Percentiles rank a stretch among this genome's conserved stretches.
These are phyloP conservation scores for Myanophis thanlyinensis DNA, from an alignment of 2,113 vertebrate genomes.

Conservation along the genomic window DNA sequence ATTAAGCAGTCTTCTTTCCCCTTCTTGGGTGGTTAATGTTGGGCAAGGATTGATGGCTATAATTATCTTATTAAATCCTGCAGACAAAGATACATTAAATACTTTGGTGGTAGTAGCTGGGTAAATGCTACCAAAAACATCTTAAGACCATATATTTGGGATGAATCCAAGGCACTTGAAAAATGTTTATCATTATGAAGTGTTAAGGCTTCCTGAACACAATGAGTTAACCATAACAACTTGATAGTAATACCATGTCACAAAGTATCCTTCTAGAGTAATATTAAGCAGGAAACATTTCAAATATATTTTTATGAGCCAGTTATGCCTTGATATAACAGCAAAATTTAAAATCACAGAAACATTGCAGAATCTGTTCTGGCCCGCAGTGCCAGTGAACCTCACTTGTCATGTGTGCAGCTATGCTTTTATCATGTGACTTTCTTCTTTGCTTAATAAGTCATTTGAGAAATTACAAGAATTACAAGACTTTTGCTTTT, in stretches of 20 bases:
- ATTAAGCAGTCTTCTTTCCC: not conserved
- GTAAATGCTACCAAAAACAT: constrained; percentile 13
- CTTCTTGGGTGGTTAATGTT: constrained; percentile 31
- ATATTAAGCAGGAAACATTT: not conserved
- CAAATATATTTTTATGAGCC: not conserved
- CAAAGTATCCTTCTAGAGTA: constrained; percentile 32
- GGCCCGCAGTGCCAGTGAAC: not conserved
- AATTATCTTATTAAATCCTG: constrained; percentile 23
- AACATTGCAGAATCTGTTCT: not conserved
- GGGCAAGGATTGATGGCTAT: not conserved
- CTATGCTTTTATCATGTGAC: not conserved
- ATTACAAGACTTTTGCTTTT: not conserved
- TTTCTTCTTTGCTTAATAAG: not conserved
- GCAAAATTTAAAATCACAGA: not conserved
- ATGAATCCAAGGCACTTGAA: constrained; percentile 11
- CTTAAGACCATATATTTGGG: constrained; percentile 10
- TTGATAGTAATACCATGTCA: constrained; percentile 22
- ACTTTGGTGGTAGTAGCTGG: not conserved
- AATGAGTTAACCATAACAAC: constrained; percentile 24
- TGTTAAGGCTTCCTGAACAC: constrained; percentile 2
- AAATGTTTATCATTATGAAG: constrained; percentile 15
- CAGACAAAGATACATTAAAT: constrained; percentile 16
- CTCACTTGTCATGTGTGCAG: not conserved
- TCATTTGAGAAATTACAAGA: not conserved
- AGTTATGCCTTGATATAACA: not conserved